Conservation (phyloP, 2,888 invertebrate species). For the Glaucopsyche alexis region DNA sequence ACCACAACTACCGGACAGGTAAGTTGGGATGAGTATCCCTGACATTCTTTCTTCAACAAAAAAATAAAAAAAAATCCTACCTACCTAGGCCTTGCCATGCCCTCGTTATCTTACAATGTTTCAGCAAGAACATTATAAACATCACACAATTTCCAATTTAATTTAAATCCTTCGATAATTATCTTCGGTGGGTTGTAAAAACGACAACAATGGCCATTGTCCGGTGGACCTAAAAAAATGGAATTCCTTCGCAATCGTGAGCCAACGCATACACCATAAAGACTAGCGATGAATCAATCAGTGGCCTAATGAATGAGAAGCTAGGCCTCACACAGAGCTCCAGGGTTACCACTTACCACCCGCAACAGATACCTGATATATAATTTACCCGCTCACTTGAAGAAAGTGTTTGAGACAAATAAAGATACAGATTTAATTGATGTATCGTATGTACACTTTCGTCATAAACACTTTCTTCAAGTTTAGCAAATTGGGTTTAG, state of each 20-base stretch:
- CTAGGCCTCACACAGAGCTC: constrained; percentile 28
- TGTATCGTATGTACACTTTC: no score
- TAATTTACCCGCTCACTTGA: neutral
- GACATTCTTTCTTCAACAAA: no score
- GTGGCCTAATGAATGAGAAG: constrained; percentile 30
- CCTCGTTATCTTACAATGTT: neutral
- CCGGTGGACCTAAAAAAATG: constrained; percentile 23
- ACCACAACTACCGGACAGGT: no score
- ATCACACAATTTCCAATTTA: constrained; percentile 25
- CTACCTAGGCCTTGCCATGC: no score
- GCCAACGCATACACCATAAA: constrained; percentile 15
- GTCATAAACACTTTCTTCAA: no score
- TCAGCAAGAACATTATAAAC: constrained; percentile 6
- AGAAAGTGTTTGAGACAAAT: no score
- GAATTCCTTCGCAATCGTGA: constrained; percentile 29
- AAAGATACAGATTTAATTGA: no score
- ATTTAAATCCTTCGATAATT: constrained; percentile 27
- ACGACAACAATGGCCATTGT: constrained; percentile 28
- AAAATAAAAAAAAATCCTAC: no score
- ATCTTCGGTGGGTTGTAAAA: constrained; percentile 22
- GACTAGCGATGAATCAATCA: constrained; percentile 33
- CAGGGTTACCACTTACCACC: constrained; percentile 4
- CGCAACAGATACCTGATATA: neutral
- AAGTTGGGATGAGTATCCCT: no score
- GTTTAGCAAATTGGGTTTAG: no score